Base-by-base conservation (phyloP, 2,888 invertebrate species). In the Platycheirus rosarum region DNA sequence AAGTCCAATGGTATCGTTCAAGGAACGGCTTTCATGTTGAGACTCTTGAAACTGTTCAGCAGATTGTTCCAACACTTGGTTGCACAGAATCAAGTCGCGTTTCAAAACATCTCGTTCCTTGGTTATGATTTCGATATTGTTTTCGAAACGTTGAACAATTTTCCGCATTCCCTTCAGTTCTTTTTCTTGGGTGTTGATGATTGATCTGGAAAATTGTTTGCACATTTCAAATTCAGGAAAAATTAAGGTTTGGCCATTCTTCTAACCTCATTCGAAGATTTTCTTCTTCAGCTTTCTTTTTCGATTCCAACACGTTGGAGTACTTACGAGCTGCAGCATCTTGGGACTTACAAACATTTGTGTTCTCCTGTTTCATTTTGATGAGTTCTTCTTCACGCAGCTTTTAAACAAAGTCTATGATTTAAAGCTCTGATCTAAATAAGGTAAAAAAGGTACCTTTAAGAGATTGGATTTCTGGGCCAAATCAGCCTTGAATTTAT, bases 361-460 rank as follows among this genome's bases (percentile, higher is more conserved):
- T 85, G 46, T 88, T 88, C 6, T 91, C 91, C 62, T 88, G 87
- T 11, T 87, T 88, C 44, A 88, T 84, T 84, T 89, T 90, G 4
- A 88, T 86, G 4, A 88, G 86, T 84, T 91, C 91, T 68, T 90
- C 90, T 65, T 91, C 91, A 20, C 90, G 88, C 9, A 86, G 62
- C 87, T 89, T 13, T 4, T 23, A 23, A 23, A 23, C 23, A 23
- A 6, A 23, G 6, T 23, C 23, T 23, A n/a, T 23, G 23, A 23
- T 4, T 4, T 23, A 23, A 4, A 23, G 23, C 6, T 23, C 6
- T 44, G 0, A 13, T 23, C 18, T 1, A 35, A 40, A 66, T 11
- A 37, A 35, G 20, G 23, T 9, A 29, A 20, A 26, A 13, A 13
- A 2, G 14, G 60, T 46, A 90, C 87, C 85, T 90, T 90, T 0